Conservation (phyloP, 2,888 invertebrate genomes). For the Caradrina kadenii region DNA sequence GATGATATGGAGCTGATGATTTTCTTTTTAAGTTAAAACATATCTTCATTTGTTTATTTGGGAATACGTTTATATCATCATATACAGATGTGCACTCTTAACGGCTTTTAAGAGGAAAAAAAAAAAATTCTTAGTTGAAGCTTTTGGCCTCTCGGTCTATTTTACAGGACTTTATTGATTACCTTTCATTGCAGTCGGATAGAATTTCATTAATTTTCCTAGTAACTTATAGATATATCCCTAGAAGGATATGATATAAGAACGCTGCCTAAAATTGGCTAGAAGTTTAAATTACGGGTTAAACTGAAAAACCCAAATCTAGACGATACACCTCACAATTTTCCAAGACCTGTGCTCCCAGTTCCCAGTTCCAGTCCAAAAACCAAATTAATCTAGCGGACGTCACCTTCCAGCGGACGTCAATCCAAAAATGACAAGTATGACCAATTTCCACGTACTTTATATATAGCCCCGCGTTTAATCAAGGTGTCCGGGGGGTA, state of each 20-base stretch:
- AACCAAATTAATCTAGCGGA: conserved; percentile 57
- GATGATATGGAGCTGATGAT: not conserved
- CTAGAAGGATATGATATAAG: not conserved
- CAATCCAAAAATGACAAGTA: conserved; percentile 74
- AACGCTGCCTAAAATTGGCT: not conserved
- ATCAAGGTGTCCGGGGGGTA: conserved; percentile 82
- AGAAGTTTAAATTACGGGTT: not conserved
- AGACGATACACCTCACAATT: conserved; percentile 6
- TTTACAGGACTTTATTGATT: no score
- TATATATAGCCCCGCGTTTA: conserved; percentile 81
- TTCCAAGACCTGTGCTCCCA: conserved; percentile 15
- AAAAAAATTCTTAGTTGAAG: no score
- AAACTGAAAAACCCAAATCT: conserved; percentile 5
- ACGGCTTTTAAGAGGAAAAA: no score
- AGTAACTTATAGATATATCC: not conserved
- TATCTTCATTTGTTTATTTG: not conserved
- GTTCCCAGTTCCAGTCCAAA: conserved; percentile 43
- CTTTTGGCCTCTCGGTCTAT: no score
- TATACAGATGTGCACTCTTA: no score
- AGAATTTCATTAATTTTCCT: not conserved
- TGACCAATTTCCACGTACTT: conserved; percentile 72
- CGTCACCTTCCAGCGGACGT: conserved; percentile 63
- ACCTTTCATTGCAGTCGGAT: no score
- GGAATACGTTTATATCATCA: not conserved
- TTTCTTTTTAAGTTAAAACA: not conserved